These are phyloP conservation scores for Orchesella flavescens DNA, from an alignment of 2,888 invertebrate genomes.

Conservation along the genomic window DNA sequence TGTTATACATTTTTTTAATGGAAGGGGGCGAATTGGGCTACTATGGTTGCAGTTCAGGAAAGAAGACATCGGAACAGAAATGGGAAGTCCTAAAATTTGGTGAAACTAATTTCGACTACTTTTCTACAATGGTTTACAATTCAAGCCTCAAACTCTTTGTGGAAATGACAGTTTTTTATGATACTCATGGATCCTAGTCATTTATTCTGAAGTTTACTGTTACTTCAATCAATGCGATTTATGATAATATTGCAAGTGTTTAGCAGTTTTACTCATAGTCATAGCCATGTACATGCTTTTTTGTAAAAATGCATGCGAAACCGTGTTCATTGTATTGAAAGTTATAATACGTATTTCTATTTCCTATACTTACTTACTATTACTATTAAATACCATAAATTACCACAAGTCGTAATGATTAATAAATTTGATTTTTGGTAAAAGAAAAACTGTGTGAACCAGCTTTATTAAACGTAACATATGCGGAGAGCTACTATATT, in stretches of 20 bases:
- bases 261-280: too few relatives aligned
- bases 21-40: slow-evolving; percentile 40
- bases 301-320: background rate
- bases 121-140: slow-evolving; percentile 42
- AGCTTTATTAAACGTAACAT: too few relatives aligned
- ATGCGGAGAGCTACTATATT: too few relatives aligned
- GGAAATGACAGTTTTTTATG: slow-evolving; percentile 58
- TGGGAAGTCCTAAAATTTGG: slow-evolving; percentile 61
- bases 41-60: slow-evolving; percentile 31
- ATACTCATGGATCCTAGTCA: slow-evolving; percentile 45
- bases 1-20: background rate
- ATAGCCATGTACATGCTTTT: background rate
- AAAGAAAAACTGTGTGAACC: too few relatives aligned
- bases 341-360: too few relatives aligned
- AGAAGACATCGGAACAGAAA: slow-evolving; percentile 33
- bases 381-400: too few relatives aligned
- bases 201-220: too few relatives aligned
- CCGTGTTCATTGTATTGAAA: background rate
- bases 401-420: too few relatives aligned
- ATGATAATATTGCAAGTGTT: too few relatives aligned
- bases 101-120: slow-evolving; percentile 56
- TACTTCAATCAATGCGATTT: too few relatives aligned
- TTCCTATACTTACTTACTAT: background rate
- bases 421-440: too few relatives aligned
- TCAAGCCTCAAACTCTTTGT: slow-evolving; percentile 53